A percentile compares a stretch with the other conserved stretches of the same genome.
Conservation (phyloP, 2,888 invertebrate species). For the Hydraecia micacea region DNA sequence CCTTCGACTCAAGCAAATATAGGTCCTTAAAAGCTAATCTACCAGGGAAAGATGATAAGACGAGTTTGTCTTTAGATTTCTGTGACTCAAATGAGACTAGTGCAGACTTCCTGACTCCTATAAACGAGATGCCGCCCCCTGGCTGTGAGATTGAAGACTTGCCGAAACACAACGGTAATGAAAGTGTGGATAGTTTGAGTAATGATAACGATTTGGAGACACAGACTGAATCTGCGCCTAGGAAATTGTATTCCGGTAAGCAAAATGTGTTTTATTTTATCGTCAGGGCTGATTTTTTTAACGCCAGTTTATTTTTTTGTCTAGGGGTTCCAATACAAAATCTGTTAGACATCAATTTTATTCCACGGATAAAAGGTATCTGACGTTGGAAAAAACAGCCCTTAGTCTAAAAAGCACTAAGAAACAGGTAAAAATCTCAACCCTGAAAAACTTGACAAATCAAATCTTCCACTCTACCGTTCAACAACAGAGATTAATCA, state of each 20-base stretch:
- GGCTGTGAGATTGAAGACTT: conserved; percentile 88
- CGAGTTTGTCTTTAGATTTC: conserved; percentile 86
- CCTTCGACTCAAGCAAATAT: conserved; percentile 87
- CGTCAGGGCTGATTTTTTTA: neutral
- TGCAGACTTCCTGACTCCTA: conserved; percentile 88
- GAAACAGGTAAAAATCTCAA: neutral
- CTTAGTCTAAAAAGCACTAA: neutral
- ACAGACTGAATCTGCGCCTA: conserved; percentile 86
- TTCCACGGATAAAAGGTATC: neutral
- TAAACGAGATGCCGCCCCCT: conserved; percentile 88
- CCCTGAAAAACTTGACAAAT: neutral
- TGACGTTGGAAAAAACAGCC: neutral
- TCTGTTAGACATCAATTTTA: no score
- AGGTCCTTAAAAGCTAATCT: conserved; percentile 80
- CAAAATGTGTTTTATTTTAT: neutral
- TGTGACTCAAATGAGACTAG: conserved; percentile 89
- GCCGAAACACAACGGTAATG: conserved; percentile 86
- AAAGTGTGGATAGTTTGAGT: conserved; percentile 85
- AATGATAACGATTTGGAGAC: conserved; percentile 87
- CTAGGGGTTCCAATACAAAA: no score
- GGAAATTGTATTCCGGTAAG: conserved; percentile 81
- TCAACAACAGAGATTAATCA: neutral
- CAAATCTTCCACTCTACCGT: neutral
- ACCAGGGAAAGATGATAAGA: conserved; percentile 81
- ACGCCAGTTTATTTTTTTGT: neutral